Base-by-base conservation (phyloP, 2,113 vertebrate species). In the Pipa parva region DNA sequence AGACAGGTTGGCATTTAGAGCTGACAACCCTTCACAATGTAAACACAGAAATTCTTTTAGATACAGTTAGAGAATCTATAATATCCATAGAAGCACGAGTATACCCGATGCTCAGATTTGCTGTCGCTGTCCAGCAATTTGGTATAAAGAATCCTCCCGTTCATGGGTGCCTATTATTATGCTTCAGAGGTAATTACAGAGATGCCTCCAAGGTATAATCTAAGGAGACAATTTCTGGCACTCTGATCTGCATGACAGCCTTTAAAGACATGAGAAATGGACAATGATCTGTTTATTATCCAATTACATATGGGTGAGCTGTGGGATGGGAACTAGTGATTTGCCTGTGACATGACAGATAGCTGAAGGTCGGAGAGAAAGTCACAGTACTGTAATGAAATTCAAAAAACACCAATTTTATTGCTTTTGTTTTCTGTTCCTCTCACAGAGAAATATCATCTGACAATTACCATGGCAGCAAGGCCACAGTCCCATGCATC, bases 221-320 rank as follows among this genome's bases (percentile, higher is more conserved):
- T 48, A 9, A 20, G 39, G 36, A 48, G 63, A 37, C 42, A 28
- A 37, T 66, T 58, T 21, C 55, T 17, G 27, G 42, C 42, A 28
- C 64, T 57, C 55, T 59, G 64, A 59, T 59, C 55, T 24, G 39
- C 28, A 46, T 21, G 42, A 33, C 54, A 58, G 64, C 45, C 29
- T n/a, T 24, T 8, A 49, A 4, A 20, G 24, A 33, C 25, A 48
- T 18, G 42, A 67, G 36, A 33, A 58, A 56, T 31, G 39, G 42
- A 26, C 63, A 33, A 25, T 31, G 52, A 48, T 36, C 28, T 13
- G 27, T 58, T 46, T 58, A 58, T 58, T 58, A 67, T 33, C 63
- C 54, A 59, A 67, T 59, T 67, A 67, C 55, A 50, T 24, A 67
- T 20, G 64, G 64, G 39, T 59, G 27, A 67, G 27, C 63, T 8